Percentiles rank a stretch among this genome's conserved stretches.
phyloP scores from a whole-genome alignment of 2,797 vertebrate species.

The Chelonia mydas region DNA sequence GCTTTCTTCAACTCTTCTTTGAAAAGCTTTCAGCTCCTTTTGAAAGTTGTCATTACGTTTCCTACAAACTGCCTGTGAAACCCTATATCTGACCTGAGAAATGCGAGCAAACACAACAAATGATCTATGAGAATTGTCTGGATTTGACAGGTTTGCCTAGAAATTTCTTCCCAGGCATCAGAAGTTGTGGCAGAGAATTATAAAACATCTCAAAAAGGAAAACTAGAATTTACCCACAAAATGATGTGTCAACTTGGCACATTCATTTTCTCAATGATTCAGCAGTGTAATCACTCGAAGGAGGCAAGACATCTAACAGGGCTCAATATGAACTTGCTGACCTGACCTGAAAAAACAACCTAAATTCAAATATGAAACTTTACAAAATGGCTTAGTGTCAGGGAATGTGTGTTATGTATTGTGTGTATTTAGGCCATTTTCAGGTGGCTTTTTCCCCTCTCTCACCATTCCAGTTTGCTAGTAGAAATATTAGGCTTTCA shows the following conservation, averaged over 20 bases:
- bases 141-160: neutral
- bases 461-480: neutral
- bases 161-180: neutral
- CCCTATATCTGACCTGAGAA: neutral
- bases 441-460: fast-evolving
- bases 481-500: neutral
- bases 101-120: neutral
- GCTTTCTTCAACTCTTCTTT: neutral
- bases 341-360: fast-evolving
- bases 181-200: neutral
- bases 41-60: neutral
- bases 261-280: neutral
- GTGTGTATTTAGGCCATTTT: neutral
- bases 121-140: neutral
- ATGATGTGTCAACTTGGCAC: neutral
- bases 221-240: constrained; percentile 5
- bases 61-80: neutral
- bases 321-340: neutral
- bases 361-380: neutral
- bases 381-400: neutral
- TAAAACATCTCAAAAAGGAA: neutral
- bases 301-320: fast-evolving
- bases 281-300: neutral
- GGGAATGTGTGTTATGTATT: neutral
- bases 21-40: neutral